Percentiles rank a stretch among this genome's conserved stretches.
phyloP scores from a whole-genome alignment of 2,888 invertebrate species.

The Drosophila sordidapex region DNA sequence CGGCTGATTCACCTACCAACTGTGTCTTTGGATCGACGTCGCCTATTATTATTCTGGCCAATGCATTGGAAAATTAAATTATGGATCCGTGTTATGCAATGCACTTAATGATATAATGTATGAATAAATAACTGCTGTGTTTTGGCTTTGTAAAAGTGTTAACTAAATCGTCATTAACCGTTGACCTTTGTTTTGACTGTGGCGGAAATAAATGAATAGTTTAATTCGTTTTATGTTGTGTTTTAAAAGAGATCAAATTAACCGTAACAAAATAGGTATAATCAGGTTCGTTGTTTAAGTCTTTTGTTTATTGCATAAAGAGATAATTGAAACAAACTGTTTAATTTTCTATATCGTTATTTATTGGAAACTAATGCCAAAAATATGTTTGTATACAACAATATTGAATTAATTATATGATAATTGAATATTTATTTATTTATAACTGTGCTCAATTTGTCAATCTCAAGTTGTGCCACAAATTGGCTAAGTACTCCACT shows the following conservation, averaged over 20 bases:
- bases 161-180: conserved; percentile 27
- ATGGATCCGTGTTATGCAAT: conserved; percentile 71
- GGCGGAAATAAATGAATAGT: conserved; percentile 60
- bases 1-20: conserved; percentile 55
- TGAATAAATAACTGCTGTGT: conserved; percentile 28
- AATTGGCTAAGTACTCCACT: conserved; percentile 31
- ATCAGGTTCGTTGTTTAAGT: conserved; percentile 63
- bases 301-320: conserved; percentile 48
- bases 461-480: conserved; percentile 28
- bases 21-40: conserved; percentile 21
- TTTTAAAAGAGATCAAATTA: neutral
- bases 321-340: neutral
- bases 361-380: neutral
- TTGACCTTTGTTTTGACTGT: conserved; percentile 59
- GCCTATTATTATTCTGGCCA: conserved; percentile 73
- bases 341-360: neutral
- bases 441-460: conserved; percentile 39
- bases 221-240: conserved; percentile 2
- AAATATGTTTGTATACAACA: neutral
- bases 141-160: neutral
- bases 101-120: conserved; percentile 70
- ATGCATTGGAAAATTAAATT: conserved; percentile 79
- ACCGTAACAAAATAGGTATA: conserved; percentile 3
- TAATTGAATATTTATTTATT: neutral
- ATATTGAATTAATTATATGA: neutral